Base-by-base conservation (phyloP, 2,113 vertebrate species). In the Thunnus maccoyii region DNA sequence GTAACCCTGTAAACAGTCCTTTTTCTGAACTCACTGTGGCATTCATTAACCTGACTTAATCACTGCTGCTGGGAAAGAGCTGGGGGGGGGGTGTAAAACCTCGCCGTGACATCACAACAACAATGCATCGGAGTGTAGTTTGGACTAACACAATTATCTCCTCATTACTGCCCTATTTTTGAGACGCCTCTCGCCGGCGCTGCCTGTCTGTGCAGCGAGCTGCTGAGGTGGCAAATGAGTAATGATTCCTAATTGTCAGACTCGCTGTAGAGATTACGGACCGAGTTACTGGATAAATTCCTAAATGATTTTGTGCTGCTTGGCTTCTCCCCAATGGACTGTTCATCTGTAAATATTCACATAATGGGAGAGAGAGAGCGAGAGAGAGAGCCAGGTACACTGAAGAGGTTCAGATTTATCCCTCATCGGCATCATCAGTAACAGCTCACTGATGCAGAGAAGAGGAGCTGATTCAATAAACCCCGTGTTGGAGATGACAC, bases 221-320 rank as follows among this genome's bases (percentile, higher is more conserved):
- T 50, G 63, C 44, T 64, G 58, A 85, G 25, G 62, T 73, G 74
- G 77, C 56, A 86, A 89, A 85, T 78, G 36, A 48, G 60, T 80
- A 86, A 85, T n/a, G 82, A 88, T 86, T 83, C 87, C 67, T 88
- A 85, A 88, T 86, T 85, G 81, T 65, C 17, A 11, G 52, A 80
- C 56, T 65, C 12, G 32, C 61, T 71, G 67, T 52, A 44, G 66
- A 78, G 58, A 89, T 84, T 77, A 86, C 27, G 32, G 63, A 3
- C 0, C 0, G 32, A 69, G 74, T 46, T 48, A 22, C 22, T 79
- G 74, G 76, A 81, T 78, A 71, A 79, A 18, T 72, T 68, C 62
- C 76, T 76, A 5, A 83, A 65, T 73, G 80, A 47, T 76, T 79
- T 54, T 68, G 63, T 76, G 58, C 70, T 11, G 79, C 84, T 27